Evolutionary conservation across 2,113 vertebrate genomes (phyloP).

Genomic region (Nothobranchius kuhntae): DNA sequence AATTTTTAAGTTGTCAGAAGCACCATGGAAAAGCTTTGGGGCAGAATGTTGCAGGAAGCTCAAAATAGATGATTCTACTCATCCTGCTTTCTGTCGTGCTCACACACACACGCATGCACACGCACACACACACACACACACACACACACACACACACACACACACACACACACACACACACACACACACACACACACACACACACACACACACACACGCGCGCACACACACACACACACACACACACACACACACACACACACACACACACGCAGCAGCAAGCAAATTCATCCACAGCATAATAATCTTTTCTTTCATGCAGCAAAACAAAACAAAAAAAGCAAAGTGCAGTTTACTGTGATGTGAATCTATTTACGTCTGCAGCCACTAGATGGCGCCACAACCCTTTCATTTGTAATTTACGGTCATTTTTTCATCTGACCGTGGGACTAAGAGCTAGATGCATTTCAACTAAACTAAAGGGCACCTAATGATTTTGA

Average conservation of each 20-base stretch:
- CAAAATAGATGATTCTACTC: slow-evolving; percentile 8
- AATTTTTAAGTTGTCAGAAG: slow-evolving; percentile 1
- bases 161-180: slow-evolving; percentile 1
- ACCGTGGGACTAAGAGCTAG: slow-evolving; percentile 3
- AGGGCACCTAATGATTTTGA: slow-evolving; percentile 6
- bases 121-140: slow-evolving; percentile 1
- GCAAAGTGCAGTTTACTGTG: slow-evolving; percentile 20
- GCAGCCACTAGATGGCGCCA: slow-evolving; percentile 74
- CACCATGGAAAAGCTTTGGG: slow-evolving; percentile 1
- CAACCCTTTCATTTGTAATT: slow-evolving; percentile 64
- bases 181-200: slow-evolving; percentile 1
- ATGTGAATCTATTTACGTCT: slow-evolving; percentile 38
- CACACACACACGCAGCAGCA: slow-evolving; percentile 1
- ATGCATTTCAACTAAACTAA: slow-evolving; percentile 17
- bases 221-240: slow-evolving; percentile 5
- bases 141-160: background rate
- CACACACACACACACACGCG: background rate
- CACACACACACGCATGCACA: background rate
- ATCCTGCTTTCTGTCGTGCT: background rate
- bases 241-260: background rate
- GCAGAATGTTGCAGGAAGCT: slow-evolving; percentile 28
- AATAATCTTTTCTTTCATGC: slow-evolving; percentile 43
- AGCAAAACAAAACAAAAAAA: slow-evolving; percentile 35
- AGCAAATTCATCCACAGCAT: background rate
- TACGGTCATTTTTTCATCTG: slow-evolving; percentile 38